phyloP scores from a whole-genome alignment of 2,113 vertebrate genomes.

The Pseudonaja textilis region DNA sequence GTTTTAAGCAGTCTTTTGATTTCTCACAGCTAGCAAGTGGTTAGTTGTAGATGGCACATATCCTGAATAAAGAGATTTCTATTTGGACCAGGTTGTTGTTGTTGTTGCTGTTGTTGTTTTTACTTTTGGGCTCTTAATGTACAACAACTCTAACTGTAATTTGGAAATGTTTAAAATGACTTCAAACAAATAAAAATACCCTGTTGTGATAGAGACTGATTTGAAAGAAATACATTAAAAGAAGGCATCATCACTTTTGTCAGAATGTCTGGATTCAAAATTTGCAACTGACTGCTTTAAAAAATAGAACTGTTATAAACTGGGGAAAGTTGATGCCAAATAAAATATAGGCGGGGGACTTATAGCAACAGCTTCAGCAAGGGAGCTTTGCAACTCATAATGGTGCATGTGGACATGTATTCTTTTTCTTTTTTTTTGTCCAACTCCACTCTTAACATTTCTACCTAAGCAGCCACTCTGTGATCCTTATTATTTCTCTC shows the following conservation, averaged over 20 bases:
- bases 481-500: not conserved
- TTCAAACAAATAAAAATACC: constrained; percentile 21
- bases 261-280: not conserved
- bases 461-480: not conserved
- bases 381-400: constrained; percentile 44
- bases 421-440: constrained; percentile 19
- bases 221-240: constrained; percentile 31
- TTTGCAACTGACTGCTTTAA: constrained; percentile 45
- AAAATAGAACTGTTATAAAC: constrained; percentile 44
- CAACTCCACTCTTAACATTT: constrained; percentile 18
- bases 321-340: constrained; percentile 52
- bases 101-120: not conserved
- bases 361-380: constrained; percentile 46
- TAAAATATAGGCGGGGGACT: constrained; percentile 48
- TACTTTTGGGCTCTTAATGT: constrained; percentile 46
- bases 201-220: constrained; percentile 5
- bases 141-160: constrained; percentile 33
- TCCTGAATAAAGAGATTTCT: constrained; percentile 22
- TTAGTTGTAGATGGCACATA: constrained; percentile 20
- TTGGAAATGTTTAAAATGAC: constrained; percentile 36
- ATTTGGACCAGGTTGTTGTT: constrained; percentile 32
- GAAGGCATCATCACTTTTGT: constrained; percentile 7
- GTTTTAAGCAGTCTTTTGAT: not conserved
- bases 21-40: not conserved
- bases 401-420: constrained; percentile 3